A percentile compares a stretch with the other conserved stretches of the same genome.
Conservation (phyloP, 2,797 vertebrate genomes). For the Rhinella marina region DNA sequence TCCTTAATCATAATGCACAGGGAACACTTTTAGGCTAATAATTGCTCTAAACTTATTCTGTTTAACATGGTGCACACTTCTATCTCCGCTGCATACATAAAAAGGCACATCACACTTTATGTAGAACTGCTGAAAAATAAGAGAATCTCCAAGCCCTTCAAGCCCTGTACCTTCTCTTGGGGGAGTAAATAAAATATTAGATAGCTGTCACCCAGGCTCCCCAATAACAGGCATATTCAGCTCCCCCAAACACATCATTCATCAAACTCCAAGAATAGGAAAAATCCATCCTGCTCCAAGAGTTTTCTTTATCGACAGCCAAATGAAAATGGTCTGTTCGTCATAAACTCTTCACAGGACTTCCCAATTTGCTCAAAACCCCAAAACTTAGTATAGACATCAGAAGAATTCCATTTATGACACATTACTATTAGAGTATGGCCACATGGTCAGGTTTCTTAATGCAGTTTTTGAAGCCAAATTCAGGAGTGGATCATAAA, state of each 20-base stretch:
- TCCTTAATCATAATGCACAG: slow-evolving; percentile 17
- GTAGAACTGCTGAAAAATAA: background rate
- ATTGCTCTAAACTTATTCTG: slow-evolving; percentile 6
- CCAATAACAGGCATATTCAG: background rate
- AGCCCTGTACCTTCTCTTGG: background rate
- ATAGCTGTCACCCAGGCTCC: background rate
- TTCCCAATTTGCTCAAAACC: background rate
- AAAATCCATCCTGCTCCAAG: background rate
- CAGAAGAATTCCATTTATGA: background rate
- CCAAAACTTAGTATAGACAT: background rate
- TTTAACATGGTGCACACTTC: background rate
- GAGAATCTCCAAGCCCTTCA: background rate
- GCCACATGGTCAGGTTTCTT: too few species aligned
- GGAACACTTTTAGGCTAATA: slow-evolving; percentile 2
- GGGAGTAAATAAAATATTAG: background rate
- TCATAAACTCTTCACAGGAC: background rate
- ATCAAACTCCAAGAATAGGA: background rate
- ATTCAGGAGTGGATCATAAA: too few species aligned
- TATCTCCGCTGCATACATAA: background rate
- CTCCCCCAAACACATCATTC: background rate
- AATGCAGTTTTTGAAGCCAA: too few species aligned
- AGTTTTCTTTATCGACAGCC: background rate
- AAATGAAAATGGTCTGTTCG: background rate
- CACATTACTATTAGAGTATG: too few species aligned
- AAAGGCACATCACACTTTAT: background rate